These are phyloP conservation scores for Kuschelorhynchus macadamiae DNA, from an alignment of 2,888 invertebrate species.

Conservation along the genomic window DNA sequence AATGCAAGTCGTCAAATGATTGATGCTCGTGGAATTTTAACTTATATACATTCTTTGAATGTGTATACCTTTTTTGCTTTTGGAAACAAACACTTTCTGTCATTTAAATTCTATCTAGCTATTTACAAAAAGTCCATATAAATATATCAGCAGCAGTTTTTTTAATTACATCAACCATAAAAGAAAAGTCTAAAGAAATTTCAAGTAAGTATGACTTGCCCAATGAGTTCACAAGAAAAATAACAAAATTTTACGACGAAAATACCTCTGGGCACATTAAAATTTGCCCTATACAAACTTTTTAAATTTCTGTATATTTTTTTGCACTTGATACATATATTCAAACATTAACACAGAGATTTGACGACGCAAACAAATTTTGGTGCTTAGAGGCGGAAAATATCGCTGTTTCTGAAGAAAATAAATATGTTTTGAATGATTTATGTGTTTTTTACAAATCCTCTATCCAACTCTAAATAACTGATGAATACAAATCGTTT, in stretches of 20 bases:
- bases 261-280: not conserved
- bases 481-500: conserved; percentile 23
- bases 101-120: conserved; percentile 10
- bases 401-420: conserved; percentile 11
- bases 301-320: conserved; percentile 3
- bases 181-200: conserved; percentile 1
- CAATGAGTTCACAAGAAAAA: not conserved
- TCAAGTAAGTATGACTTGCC: not conserved
- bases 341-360: conserved; percentile 4
- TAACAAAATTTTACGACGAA: conserved; percentile 19
- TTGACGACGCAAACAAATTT: conserved; percentile 10
- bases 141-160: conserved; percentile 9
- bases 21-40: conserved; percentile 3
- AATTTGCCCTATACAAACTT: not conserved
- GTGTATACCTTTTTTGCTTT: conserved; percentile 10
- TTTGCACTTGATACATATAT: conserved; percentile 9
- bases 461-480: not conserved
- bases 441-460: conserved; percentile 7
- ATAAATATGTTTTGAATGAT: not conserved
- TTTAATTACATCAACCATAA: conserved; percentile 8
- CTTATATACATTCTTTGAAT: conserved; percentile 20
- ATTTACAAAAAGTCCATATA: conserved; percentile 21
- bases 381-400: not conserved
- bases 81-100: conserved; percentile 14
- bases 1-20: conserved; percentile 6